Base-by-base conservation (phyloP, 2,113 vertebrate genomes). In the Dinomys branickii region DNA sequence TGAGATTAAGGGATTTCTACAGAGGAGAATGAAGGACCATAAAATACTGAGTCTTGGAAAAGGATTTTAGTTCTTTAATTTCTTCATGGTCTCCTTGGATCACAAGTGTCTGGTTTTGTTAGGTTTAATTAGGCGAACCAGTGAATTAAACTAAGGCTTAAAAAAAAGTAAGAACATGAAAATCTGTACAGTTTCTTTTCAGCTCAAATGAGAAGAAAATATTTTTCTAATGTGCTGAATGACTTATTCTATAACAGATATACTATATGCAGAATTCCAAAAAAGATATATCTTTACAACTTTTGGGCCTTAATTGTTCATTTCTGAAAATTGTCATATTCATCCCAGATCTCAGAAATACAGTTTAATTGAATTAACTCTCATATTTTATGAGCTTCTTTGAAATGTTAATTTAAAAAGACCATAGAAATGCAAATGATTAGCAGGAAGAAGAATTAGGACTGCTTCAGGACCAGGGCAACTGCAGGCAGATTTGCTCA, bases 361-460 rank as follows among this genome's bases (percentile, higher is more conserved):
- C 13, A 86, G 58, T 88, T 93, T 88, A 92, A 89, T 96, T 82
- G 75, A 94, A 95, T 85, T 44, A 80, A 94, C 77, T 14, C 65
- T 86, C 71, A 61, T 33, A 41, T 83, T 90, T 75, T 65, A 52
- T 1, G 35, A 54, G 81, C 78, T 73, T 56, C 71, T 92, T 89
- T 93, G 93, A 93, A 92, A 86, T 67, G 20, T 78, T 92, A 67
- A 83, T 81, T 95, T n/a, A 77, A 86, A 96, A 80, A 67, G 82
- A 54, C 78, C 83, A 80, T 75, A 96, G 83, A 96, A 88, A 94
- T 93, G 67, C 94, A 97, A 96, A 94, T 86, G 28, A 78, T 88
- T 56, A 88, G 52, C 59, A 83, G n/a, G 93, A 96, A 96, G 69
- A 50, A 41, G 19, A 63, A 56, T 30, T 12, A 5, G 22, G 16